Conservation (phyloP, 2,888 invertebrate species). For the Diabrotica balteata region DNA sequence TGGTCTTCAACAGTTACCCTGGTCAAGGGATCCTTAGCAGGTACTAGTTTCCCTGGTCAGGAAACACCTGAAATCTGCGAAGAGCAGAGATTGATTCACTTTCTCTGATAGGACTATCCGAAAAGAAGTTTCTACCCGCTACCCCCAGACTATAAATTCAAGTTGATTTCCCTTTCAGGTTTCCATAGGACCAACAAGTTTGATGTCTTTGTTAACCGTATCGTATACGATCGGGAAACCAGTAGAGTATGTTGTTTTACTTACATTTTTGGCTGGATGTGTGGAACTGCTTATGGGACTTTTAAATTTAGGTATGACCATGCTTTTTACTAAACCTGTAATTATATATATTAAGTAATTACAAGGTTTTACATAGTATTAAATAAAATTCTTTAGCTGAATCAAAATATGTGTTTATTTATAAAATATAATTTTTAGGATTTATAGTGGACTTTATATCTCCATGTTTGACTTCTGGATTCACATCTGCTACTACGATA, state of each 20-base stretch:
- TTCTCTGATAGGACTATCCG: too few relatives aligned
- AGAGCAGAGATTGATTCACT: too few relatives aligned
- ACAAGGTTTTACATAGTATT: too few relatives aligned
- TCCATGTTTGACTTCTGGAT: conserved; percentile 81
- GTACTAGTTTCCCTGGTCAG: too few relatives aligned
- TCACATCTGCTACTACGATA: conserved; percentile 83
- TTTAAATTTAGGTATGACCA: conserved; percentile 73
- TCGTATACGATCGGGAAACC: conserved; percentile 76
- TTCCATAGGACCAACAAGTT: conserved; percentile 90
- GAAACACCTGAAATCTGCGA: too few relatives aligned
- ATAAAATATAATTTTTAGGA: conserved; percentile 62
- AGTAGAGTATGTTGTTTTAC: conserved; percentile 74
- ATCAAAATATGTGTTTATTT: not conserved
- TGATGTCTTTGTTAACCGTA: conserved; percentile 86
- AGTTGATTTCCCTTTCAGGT: conserved; percentile 50
- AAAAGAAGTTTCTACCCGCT: too few relatives aligned
- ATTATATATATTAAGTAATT: too few relatives aligned
- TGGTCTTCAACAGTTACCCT: too few relatives aligned
- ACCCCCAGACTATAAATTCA: too few relatives aligned
- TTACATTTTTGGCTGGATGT: conserved; percentile 80
- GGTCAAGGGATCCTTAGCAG: too few relatives aligned
- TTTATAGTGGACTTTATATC: conserved; percentile 87
- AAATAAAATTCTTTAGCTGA: too few relatives aligned
- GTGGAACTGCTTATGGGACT: conserved; percentile 82
- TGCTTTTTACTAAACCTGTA: too few relatives aligned